Evolutionary conservation across 2,113 vertebrate species (phyloP).

Genomic region (Gymnorhina tibicen): DNA sequence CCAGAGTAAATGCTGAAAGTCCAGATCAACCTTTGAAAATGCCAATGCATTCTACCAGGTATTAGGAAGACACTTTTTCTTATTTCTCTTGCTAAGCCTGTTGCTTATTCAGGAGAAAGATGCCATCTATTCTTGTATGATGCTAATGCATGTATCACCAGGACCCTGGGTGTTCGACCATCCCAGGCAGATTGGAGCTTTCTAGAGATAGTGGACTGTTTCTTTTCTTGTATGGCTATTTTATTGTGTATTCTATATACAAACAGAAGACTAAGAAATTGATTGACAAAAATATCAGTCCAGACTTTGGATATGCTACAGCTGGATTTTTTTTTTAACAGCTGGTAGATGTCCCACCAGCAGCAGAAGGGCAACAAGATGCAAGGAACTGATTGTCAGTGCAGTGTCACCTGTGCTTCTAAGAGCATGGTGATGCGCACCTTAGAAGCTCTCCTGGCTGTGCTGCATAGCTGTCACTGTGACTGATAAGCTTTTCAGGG

Average conservation of each 20-base stretch:
- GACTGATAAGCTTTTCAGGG: not conserved
- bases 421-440: not conserved
- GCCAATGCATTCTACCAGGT: not conserved
- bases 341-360: not conserved
- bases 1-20: not conserved
- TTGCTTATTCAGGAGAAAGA: not conserved
- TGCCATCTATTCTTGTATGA: not conserved
- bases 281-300: not conserved
- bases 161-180: not conserved
- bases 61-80: not conserved
- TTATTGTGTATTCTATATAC: not conserved
- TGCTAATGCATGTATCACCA: accelerated
- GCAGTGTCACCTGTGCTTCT: not conserved
- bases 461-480: not conserved
- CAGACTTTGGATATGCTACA: not conserved
- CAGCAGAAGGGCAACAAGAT: not conserved
- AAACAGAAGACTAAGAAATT: not conserved
- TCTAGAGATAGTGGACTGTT: not conserved
- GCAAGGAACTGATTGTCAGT: not conserved
- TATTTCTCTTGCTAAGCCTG: not conserved
- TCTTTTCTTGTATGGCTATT: not conserved
- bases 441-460: not conserved
- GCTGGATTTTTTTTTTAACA: not conserved
- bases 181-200: not conserved
- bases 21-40: not conserved